A percentile compares a stretch with the other conserved stretches of the same genome.
Conservation (phyloP, 35 echinoderm and acorn worm genomes). For the Lytechinus variegatus region DNA sequence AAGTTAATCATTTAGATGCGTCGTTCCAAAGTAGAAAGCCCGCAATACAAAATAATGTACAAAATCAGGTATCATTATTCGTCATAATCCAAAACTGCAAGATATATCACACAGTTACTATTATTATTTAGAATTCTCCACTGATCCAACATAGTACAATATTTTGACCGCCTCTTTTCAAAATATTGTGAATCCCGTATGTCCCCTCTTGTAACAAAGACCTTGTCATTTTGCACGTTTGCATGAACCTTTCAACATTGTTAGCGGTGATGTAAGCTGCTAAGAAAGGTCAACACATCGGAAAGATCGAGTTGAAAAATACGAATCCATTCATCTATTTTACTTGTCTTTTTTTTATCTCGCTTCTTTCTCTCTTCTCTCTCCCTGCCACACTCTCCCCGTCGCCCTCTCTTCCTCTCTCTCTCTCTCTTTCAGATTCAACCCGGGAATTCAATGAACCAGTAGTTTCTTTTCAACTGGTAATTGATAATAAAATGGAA, state of each 20-base stretch:
- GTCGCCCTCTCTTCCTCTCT: background rate
- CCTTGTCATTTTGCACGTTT: background rate
- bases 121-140: no score
- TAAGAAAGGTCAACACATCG: background rate
- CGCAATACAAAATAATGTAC: no score
- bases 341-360: background rate
- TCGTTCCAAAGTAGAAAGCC: no score
- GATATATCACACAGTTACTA: no score
- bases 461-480: background rate
- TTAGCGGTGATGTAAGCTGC: background rate
- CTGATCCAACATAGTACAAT: no score
- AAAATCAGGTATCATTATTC: no score
- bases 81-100: no score
- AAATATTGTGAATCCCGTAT: background rate
- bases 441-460: background rate
- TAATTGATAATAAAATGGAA: constrained; percentile 14
- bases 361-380: background rate
- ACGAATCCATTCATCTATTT: background rate
- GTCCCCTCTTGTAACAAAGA: background rate
- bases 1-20: no score
- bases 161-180: background rate
- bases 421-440: no score
- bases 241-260: background rate
- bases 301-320: background rate
- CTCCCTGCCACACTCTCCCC: background rate